Evolutionary conservation across 2,888 invertebrate species (phyloP).

Genomic region (Eupithecia tripunctaria): DNA sequence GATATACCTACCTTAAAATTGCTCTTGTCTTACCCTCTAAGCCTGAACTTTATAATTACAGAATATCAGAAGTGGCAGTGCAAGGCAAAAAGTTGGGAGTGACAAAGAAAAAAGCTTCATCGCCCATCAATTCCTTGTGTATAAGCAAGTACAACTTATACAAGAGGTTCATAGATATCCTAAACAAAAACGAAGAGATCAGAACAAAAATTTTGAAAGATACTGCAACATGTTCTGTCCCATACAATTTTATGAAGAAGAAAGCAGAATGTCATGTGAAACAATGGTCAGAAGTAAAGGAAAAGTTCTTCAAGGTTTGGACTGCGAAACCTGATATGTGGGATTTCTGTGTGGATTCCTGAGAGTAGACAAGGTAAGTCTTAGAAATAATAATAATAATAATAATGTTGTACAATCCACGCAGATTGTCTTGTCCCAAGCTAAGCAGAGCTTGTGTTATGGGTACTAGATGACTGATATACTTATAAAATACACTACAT

Average conservation of each 20-base stretch:
- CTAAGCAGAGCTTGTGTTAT: too few species aligned
- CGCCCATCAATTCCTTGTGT: constrained; percentile 71
- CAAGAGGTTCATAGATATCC: constrained; percentile 71
- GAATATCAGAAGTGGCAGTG: constrained; percentile 88
- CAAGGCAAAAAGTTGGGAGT: constrained; percentile 91
- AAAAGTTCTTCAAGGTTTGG: constrained; percentile 82
- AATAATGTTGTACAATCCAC: too few species aligned
- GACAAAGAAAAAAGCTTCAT: constrained; percentile 86
- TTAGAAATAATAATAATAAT: too few species aligned
- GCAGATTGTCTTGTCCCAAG: too few species aligned
- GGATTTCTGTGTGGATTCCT: constrained; percentile 62
- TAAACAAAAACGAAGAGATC: constrained; percentile 59
- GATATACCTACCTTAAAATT: neutral
- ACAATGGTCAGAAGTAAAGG: constrained; percentile 76
- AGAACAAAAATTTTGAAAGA: constrained; percentile 50
- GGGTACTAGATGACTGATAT: too few species aligned
- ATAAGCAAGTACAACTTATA: constrained; percentile 85
- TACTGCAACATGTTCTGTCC: constrained; percentile 48
- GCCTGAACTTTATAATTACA: constrained; percentile 62
- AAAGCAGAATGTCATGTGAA: constrained; percentile 58
- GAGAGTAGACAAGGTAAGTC: constrained; percentile 31
- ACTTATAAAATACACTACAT: too few species aligned
- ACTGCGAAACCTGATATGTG: constrained; percentile 82
- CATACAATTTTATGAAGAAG: constrained; percentile 73
- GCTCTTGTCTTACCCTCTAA: neutral